These are phyloP conservation scores for Lissonota sp. DNA, from an alignment of 2,888 invertebrate species.

Conservation along the genomic window DNA sequence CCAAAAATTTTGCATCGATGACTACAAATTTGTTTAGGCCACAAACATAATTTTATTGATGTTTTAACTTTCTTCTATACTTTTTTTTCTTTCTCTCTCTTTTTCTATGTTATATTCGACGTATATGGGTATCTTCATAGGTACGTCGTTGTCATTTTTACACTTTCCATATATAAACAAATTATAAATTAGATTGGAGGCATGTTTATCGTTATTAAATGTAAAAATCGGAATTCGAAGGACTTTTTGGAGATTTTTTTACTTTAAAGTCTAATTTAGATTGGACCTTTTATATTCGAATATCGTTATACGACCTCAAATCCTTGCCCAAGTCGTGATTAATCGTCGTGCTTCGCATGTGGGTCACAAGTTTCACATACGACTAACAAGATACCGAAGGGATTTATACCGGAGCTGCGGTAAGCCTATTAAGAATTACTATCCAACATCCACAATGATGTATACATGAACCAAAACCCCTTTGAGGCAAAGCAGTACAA, in stretches of 20 bases:
- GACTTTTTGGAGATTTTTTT: no score
- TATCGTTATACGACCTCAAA: conserved; percentile 26
- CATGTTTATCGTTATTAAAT: neutral
- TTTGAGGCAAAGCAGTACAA: neutral
- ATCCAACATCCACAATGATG: conserved; percentile 46
- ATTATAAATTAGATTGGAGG: neutral
- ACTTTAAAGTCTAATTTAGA: no score
- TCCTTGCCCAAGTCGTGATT: conserved; percentile 72
- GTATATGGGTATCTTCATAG: conserved; percentile 67
- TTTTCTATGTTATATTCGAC: conserved; percentile 61
- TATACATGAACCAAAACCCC: conserved; percentile 18
- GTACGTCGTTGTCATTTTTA: conserved; percentile 67
- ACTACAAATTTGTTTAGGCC: no score
- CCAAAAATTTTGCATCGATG: no score
- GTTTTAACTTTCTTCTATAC: neutral
- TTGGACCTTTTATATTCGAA: no score
- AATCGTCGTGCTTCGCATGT: conserved; percentile 80
- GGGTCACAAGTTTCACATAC: conserved; percentile 82
- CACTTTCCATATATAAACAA: neutral
- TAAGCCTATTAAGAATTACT: conserved; percentile 79
- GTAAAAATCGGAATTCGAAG: neutral
- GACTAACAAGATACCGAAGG: conserved; percentile 81
- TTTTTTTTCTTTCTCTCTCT: conserved; percentile 24
- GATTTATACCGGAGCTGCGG: conserved; percentile 77
- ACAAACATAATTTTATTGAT: neutral